These are phyloP conservation scores for Coregonus ussuriensis DNA, from an alignment of 2,797 vertebrate genomes.

Conservation along the genomic window DNA sequence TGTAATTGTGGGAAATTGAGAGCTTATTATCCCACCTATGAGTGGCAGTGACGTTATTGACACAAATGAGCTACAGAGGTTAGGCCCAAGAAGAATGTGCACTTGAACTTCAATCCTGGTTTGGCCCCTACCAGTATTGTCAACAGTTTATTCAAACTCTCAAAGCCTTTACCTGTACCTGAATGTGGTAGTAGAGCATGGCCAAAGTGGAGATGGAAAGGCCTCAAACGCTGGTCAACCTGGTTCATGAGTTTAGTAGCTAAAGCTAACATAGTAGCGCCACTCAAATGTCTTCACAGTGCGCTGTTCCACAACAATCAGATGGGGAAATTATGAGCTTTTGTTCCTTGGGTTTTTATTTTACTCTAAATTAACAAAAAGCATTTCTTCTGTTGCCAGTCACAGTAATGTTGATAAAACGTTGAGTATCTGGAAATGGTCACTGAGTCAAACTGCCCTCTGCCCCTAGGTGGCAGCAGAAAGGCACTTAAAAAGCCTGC, in stretches of 20 bases:
- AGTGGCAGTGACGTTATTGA: neutral
- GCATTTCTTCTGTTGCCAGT: constrained; percentile 17
- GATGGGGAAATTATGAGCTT: constrained; percentile 41
- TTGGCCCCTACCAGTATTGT: constrained; percentile 1
- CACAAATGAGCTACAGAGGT: neutral
- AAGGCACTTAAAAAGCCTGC: constrained; percentile 10
- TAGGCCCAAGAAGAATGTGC: neutral
- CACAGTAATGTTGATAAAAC: constrained; percentile 48
- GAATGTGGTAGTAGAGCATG: neutral
- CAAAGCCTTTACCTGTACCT: neutral
- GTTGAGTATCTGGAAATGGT: constrained; percentile 2
- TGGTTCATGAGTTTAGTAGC: neutral
- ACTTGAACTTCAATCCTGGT: neutral
- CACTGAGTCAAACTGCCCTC: constrained; percentile 25
- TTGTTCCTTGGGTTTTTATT: constrained; percentile 69
- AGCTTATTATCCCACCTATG: neutral
- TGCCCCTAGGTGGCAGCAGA: neutral
- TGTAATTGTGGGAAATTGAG: neutral
- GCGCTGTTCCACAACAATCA: neutral
- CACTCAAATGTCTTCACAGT: neutral
- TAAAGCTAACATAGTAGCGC: neutral
- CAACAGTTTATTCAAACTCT: constrained; percentile 1
- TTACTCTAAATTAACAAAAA: constrained; percentile 49
- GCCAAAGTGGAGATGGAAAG: neutral
- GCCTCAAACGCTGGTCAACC: neutral